These are phyloP conservation scores for Poeciliopsis occidentalis DNA, from an alignment of 2,113 vertebrate genomes.

Conservation along the genomic window DNA sequence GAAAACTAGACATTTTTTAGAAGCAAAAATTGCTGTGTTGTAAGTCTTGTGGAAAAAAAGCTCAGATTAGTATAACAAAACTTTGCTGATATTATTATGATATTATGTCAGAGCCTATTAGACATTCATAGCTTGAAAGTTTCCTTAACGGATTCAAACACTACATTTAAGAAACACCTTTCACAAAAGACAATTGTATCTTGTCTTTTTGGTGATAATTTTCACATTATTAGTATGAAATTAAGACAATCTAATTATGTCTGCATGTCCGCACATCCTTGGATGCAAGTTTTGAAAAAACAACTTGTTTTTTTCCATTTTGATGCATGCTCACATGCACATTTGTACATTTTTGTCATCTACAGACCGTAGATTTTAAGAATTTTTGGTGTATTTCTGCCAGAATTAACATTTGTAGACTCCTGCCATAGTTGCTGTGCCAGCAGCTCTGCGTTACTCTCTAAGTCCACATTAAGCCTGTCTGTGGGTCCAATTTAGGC, in stretches of 20 bases:
- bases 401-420: constrained; percentile 27
- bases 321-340: neutral
- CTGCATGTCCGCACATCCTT: neutral
- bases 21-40: neutral
- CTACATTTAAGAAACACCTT: neutral
- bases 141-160: neutral
- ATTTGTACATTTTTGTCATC: neutral
- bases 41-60: neutral
- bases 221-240: neutral
- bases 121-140: neutral
- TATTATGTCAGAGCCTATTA: neutral
- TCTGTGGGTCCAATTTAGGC: constrained; percentile 4
- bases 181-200: neutral
- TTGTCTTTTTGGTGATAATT: neutral
- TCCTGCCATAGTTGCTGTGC: constrained; percentile 38
- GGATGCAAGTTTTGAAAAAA: neutral
- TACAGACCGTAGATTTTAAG: neutral
- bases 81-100: neutral
- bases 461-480: neutral
- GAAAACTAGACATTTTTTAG: constrained; percentile 10
- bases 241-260: neutral
- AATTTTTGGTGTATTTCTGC: constrained; percentile 34
- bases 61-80: neutral
- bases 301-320: neutral
- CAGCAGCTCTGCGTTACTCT: constrained; percentile 28